These are phyloP conservation scores for Hepsetus odoe DNA, from an alignment of 2,113 vertebrate species.

Conservation along the genomic window DNA sequence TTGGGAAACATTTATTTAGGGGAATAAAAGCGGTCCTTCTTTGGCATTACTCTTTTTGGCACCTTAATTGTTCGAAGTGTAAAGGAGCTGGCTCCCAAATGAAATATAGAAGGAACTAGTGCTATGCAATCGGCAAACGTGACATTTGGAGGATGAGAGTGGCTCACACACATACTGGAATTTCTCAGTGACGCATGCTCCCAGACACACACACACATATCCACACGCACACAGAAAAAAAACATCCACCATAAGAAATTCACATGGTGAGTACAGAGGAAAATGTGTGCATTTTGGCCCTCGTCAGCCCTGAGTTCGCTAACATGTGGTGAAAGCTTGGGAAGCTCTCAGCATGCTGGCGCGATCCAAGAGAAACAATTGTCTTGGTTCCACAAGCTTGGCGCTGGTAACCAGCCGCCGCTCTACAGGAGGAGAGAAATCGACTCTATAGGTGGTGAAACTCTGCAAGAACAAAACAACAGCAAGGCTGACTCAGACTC, in stretches of 20 bases:
- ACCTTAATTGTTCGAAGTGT: background rate
- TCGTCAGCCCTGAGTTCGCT: slow-evolving; percentile 49
- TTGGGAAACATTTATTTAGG: background rate
- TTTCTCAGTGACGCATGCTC: background rate
- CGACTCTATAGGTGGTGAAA: slow-evolving; percentile 30
- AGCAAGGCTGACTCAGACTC: slow-evolving; percentile 61
- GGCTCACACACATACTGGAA: slow-evolving; percentile 17
- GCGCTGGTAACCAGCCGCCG: slow-evolving; percentile 19
- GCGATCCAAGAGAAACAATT: slow-evolving; percentile 32
- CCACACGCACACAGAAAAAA: slow-evolving; percentile 5
- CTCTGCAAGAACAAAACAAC: slow-evolving; percentile 32
- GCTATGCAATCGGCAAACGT: slow-evolving; percentile 33
- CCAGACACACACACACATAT: slow-evolving; percentile 16
- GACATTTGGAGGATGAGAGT: slow-evolving; percentile 27
- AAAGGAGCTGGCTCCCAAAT: background rate
- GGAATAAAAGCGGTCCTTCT: background rate
- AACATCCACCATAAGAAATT: slow-evolving; percentile 35
- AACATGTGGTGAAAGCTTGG: slow-evolving; percentile 51
- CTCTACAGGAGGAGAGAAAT: slow-evolving; percentile 32
- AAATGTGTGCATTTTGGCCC: slow-evolving; percentile 37
- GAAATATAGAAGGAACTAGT: slow-evolving; percentile 9
- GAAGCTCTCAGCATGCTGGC: slow-evolving; percentile 29
- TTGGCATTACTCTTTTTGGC: background rate
- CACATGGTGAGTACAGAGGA: slow-evolving; percentile 40
- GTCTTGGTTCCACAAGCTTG: slow-evolving; percentile 35